Evolutionary conservation across 1,140 invertebrate species (phyloP).

Genomic region (Cotesia glomerata): DNA sequence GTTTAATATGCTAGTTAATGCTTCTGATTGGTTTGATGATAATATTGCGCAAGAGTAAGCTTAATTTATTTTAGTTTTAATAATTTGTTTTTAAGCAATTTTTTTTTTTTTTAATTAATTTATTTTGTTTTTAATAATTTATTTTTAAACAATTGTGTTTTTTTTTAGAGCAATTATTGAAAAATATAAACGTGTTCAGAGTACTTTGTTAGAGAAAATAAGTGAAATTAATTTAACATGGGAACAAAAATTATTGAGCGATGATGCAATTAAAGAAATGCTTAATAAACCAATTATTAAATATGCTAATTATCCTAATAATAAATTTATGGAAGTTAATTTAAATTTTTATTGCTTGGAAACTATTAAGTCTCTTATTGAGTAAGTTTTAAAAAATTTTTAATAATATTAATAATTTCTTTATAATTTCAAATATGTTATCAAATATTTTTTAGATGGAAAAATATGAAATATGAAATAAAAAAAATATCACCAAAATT

Average conservation of each 20-base stretch:
- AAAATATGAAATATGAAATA: slow-evolving; percentile 24
- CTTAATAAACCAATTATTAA: slow-evolving; percentile 19
- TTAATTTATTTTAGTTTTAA: slow-evolving; percentile 2
- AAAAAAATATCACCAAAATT: slow-evolving; percentile 29
- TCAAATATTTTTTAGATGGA: slow-evolving; percentile 25
- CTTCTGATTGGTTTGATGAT: slow-evolving; percentile 50
- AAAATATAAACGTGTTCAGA: slow-evolving; percentile 39
- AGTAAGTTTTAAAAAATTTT: neutral
- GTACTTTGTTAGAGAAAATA: slow-evolving; percentile 30
- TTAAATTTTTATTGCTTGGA: slow-evolving; percentile 22
- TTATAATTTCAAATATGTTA: neutral
- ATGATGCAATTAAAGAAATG: slow-evolving; percentile 16
- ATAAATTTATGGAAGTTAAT: slow-evolving; percentile 23
- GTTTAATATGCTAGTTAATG: slow-evolving; percentile 43
- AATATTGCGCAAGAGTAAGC: slow-evolving; percentile 39
- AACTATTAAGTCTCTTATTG: slow-evolving; percentile 24
- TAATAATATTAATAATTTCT: neutral
- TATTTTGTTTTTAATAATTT: neutral
- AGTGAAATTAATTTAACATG: slow-evolving; percentile 23
- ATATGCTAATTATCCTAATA: neutral
- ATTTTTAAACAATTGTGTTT: slow-evolving; percentile 3
- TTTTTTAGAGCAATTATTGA: slow-evolving; percentile 35
- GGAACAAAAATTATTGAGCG: slow-evolving; percentile 15
- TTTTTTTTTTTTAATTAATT: neutral
- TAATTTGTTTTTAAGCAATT: neutral